These are phyloP conservation scores for Ectemnius cavifrons DNA, from an alignment of 2,888 invertebrate species.

Conservation along the genomic window DNA sequence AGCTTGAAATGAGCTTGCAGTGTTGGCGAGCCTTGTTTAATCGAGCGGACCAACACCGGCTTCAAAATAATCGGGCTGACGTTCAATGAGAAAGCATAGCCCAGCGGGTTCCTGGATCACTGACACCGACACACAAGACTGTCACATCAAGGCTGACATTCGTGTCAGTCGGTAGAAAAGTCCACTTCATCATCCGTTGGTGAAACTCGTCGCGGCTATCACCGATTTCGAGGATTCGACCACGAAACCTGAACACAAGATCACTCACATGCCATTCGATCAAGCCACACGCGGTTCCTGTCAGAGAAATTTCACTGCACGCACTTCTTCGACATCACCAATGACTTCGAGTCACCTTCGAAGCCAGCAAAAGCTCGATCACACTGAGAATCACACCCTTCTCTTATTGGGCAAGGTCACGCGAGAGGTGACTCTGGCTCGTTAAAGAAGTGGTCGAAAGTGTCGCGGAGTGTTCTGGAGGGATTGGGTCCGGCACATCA, in stretches of 20 bases:
- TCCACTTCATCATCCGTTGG: neutral
- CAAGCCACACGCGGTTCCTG: neutral
- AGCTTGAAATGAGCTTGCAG: neutral
- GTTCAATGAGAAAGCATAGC: neutral
- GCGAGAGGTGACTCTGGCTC: no score
- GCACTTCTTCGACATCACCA: no score
- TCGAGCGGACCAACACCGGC: neutral
- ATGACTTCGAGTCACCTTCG: no score
- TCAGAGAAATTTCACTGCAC: neutral
- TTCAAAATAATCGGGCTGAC: neutral
- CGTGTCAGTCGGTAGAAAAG: constrained; percentile 10
- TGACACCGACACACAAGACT: neutral
- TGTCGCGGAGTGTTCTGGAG: no score
- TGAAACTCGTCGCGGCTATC: neutral
- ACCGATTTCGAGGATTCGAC: neutral
- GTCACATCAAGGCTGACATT: neutral
- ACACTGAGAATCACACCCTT: no score
- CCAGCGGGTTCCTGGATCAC: neutral
- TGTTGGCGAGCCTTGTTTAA: neutral
- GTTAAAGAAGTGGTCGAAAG: no score
- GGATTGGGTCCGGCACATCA: constrained; percentile 28
- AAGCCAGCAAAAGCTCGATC: no score
- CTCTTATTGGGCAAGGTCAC: no score
- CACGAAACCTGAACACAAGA: neutral
- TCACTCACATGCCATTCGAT: constrained; percentile 1